Evolutionary conservation across 2,797 vertebrate species (phyloP).

Genomic region (Melanotaenia pygmaea): DNA sequence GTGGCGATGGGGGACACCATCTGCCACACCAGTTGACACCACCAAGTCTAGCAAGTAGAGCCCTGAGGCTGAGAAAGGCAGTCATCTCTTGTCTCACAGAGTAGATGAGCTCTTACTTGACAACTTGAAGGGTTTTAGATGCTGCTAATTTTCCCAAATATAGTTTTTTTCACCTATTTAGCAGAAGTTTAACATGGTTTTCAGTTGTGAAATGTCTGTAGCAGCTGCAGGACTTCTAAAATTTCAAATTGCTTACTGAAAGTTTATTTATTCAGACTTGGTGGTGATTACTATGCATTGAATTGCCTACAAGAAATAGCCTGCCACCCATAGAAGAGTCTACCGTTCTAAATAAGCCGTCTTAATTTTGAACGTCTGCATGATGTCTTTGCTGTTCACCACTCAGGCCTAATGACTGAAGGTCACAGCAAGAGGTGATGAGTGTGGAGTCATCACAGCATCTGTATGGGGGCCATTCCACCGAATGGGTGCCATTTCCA

Average conservation of each 20-base stretch:
- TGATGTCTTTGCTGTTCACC: not conserved
- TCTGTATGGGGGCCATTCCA: no score
- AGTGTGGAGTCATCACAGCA: slow-evolving; percentile 32
- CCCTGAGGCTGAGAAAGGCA: slow-evolving; percentile 24
- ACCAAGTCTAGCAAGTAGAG: slow-evolving; percentile 42
- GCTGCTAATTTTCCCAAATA: no score
- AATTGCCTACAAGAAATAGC: slow-evolving; percentile 20
- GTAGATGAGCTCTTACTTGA: no score
- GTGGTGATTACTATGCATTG: slow-evolving; percentile 18
- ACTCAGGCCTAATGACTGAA: not conserved
- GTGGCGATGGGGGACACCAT: slow-evolving; percentile 42
- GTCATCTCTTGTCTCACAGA: no score
- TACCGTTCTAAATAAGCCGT: slow-evolving; percentile 12
- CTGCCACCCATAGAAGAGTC: slow-evolving; percentile 17
- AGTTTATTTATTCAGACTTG: slow-evolving; percentile 11
- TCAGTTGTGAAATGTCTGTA: not conserved
- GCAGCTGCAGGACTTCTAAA: slow-evolving; percentile 10
- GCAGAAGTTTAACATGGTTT: not conserved
- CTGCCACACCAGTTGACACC: slow-evolving; percentile 62
- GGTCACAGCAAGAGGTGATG: slow-evolving; percentile 39
- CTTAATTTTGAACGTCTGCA: slow-evolving; percentile 17
- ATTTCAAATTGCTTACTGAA: slow-evolving; percentile 2
- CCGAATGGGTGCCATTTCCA: no score
- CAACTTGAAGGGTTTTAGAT: no score
- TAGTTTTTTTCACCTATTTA: not conserved